phyloP scores from a whole-genome alignment of 2,113 vertebrate genomes.

The Zosterops borbonicus region DNA sequence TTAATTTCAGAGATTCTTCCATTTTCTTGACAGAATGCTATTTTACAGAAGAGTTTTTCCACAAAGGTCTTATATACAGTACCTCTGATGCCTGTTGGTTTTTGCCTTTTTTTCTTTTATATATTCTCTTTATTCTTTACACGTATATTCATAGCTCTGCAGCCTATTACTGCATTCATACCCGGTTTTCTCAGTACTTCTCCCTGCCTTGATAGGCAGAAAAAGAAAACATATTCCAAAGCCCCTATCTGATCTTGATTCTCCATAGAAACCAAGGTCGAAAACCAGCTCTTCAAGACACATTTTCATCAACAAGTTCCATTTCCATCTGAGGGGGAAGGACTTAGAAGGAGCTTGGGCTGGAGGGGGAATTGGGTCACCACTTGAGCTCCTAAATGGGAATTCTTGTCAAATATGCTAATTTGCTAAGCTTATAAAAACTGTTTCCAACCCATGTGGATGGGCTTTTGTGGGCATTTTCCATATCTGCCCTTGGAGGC shows the following conservation, averaged over 20 bases:
- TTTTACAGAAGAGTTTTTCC: neutral
- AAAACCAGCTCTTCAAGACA: neutral
- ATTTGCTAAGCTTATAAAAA: neutral
- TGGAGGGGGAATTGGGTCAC: neutral
- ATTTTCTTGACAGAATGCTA: neutral
- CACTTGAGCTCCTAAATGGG: neutral
- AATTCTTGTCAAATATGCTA: neutral
- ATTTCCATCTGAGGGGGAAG: neutral
- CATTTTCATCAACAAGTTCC: neutral
- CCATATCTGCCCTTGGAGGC: neutral
- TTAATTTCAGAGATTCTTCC: neutral
- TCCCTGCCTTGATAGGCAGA: neutral
- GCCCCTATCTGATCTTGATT: neutral
- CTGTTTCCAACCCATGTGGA: too few species aligned
- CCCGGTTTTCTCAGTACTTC: neutral
- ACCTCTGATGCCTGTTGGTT: neutral
- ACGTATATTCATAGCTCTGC: neutral
- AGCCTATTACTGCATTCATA: neutral
- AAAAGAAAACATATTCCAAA: neutral
- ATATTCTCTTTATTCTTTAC: neutral
- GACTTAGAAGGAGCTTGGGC: neutral
- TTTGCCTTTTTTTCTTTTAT: neutral
- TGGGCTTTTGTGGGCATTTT: neutral
- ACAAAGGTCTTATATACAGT: neutral
- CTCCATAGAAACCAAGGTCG: too few species aligned